Percentiles rank a stretch among this genome's conserved stretches.
Conservation (phyloP, 2,888 invertebrate species). For the Patella caerulea region DNA sequence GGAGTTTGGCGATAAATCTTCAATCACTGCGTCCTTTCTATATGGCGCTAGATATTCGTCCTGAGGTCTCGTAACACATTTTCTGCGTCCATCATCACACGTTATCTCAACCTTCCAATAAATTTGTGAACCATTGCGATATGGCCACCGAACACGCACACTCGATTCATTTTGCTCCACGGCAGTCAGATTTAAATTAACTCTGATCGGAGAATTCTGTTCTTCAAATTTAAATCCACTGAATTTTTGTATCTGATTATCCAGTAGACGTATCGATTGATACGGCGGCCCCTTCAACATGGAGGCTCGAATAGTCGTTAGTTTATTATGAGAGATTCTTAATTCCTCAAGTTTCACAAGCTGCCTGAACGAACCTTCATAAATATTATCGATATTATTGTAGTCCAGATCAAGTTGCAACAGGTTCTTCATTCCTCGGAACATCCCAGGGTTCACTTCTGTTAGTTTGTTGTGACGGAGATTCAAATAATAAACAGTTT, state of each 20-base stretch:
- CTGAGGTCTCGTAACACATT: conserved; percentile 13
- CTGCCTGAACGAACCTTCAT: conserved; percentile 30
- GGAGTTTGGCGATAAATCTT: conserved; percentile 21
- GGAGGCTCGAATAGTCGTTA: conserved; percentile 22
- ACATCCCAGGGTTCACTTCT: conserved; percentile 46
- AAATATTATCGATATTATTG: conserved; percentile 29
- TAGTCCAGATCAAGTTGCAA: conserved; percentile 28
- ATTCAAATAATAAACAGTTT: conserved; percentile 47
- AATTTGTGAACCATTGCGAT: conserved; percentile 36
- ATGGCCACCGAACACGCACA: conserved; percentile 37
- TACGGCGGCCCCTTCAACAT: conserved; percentile 29
- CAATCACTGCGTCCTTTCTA: conserved; percentile 23
- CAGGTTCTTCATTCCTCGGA: conserved; percentile 50
- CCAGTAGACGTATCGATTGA: conserved; percentile 25
- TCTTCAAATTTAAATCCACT: conserved; percentile 33
- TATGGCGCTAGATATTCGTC: conserved; percentile 32
- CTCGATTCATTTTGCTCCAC: conserved; percentile 12
- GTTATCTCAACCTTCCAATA: conserved; percentile 36
- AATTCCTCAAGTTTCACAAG: conserved; percentile 29
- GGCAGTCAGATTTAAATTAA: conserved; percentile 34
- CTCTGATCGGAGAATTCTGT: conserved; percentile 6
- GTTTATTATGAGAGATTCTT: conserved; percentile 34
- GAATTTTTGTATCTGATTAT: conserved; percentile 35
- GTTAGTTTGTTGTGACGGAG: conserved; percentile 34
- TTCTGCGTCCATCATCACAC: conserved; percentile 23